Evolutionary conservation across 2,113 vertebrate species (phyloP).

Genomic region (Alethe castanea): DNA sequence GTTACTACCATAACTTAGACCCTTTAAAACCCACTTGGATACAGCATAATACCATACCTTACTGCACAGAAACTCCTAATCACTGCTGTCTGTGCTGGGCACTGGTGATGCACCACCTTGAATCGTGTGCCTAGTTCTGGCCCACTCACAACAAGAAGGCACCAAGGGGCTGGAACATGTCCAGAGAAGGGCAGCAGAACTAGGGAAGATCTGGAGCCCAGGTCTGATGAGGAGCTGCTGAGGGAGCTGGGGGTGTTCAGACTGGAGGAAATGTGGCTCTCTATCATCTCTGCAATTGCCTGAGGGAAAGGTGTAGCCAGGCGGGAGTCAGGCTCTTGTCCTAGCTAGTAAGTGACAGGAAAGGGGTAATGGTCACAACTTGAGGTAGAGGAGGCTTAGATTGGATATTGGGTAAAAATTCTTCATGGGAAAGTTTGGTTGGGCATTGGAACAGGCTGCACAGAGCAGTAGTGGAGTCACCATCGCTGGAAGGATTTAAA

Average conservation of each 20-base stretch:
- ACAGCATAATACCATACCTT: not conserved
- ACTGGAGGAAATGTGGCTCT: not conserved
- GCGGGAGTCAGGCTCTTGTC: not conserved
- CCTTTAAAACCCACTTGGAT: not conserved
- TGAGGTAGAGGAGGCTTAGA: not conserved
- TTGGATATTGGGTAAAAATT: not conserved
- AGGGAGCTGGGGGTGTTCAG: rapidly evolving
- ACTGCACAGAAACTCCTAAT: not conserved
- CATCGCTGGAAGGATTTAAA: not conserved
- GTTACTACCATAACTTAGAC: not conserved
- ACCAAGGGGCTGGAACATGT: rapidly evolving
- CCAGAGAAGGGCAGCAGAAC: rapidly evolving
- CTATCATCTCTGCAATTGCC: not conserved
- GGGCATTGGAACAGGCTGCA: not conserved
- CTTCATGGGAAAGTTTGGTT: not conserved
- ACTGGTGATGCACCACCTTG: rapidly evolving
- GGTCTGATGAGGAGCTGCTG: not conserved
- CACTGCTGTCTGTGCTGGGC: not conserved
- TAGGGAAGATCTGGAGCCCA: not conserved
- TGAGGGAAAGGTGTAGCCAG: not conserved
- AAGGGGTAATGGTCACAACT: not conserved
- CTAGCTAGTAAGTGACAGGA: too few relatives aligned
- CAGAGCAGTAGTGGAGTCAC: not conserved
- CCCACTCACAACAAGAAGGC: not conserved
- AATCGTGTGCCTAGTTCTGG: not conserved